These are phyloP conservation scores for Caenorhabditis remanei DNA, from an alignment of 1,140 invertebrate species.

Conservation along the genomic window DNA sequence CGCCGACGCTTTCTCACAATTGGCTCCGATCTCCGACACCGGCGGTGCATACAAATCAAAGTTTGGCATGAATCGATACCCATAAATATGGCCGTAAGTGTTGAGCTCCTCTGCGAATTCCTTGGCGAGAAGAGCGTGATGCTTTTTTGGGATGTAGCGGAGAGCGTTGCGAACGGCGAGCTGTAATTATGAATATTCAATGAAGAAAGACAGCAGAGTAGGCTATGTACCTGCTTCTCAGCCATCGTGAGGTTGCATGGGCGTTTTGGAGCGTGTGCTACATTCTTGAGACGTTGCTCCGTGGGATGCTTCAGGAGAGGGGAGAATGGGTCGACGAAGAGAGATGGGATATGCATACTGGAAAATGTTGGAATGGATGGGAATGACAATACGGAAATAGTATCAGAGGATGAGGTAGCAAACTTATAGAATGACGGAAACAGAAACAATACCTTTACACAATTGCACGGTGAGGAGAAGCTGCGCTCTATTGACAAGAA, in stretches of 20 bases:
- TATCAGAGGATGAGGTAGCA: too few relatives aligned
- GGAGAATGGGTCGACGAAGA: slow-evolving; percentile 62
- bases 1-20: slow-evolving; percentile 80
- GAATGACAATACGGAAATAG: too few relatives aligned
- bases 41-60: slow-evolving; percentile 82
- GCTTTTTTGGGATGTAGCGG: slow-evolving; percentile 82
- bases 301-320: slow-evolving; percentile 60
- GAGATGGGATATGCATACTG: slow-evolving; percentile 40
- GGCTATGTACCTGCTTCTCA: slow-evolving; percentile 72
- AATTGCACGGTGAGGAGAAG: too few relatives aligned
- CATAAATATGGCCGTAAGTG: slow-evolving; percentile 83
- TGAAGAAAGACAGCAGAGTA: too few relatives aligned
- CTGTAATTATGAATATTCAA: not conserved
- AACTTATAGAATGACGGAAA: too few relatives aligned
- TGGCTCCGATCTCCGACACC: slow-evolving; percentile 81
- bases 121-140: slow-evolving; percentile 80
- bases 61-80: slow-evolving; percentile 82
- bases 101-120: slow-evolving; percentile 82
- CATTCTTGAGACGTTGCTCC: slow-evolving; percentile 31
- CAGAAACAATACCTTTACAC: too few relatives aligned
- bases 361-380: too few relatives aligned
- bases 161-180: slow-evolving; percentile 76
- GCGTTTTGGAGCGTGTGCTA: slow-evolving; percentile 72
- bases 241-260: slow-evolving; percentile 65
- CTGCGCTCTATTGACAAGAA: too few relatives aligned